Base-by-base conservation (phyloP, 92 coral and sea anemone species). In the Palythoa heliodiscus region DNA sequence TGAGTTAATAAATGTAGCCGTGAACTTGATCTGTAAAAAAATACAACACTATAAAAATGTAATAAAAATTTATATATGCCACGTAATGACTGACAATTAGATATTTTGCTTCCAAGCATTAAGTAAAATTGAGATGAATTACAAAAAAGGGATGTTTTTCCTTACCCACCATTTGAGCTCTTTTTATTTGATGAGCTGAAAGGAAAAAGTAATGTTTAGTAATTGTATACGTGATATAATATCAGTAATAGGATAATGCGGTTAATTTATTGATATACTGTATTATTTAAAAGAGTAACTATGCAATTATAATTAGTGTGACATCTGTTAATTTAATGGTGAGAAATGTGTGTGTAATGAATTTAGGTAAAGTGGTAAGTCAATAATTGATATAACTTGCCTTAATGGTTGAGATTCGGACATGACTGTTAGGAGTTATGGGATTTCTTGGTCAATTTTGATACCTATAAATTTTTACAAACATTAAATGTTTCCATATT, bases 81-180 rank as follows among this genome's bases (percentile, higher is more conserved):
- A 37, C 52, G 76, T 35, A 71, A 71, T 71, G 76, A 71, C 76
- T 71, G 76, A 71, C 76, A 71, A 71, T 71, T 71, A 71, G 11
- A 71, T 71, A 71, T 71, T 71, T 71, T 71, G 76, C 76, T 71
- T 71, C 76, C 76, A 71, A 71, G 76, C 76, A 71, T 71, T 71
- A 71, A 71, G 52, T 71, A 71, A 71, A 35, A 71, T 71, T 71
- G 76, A 71, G 76, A 71, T 71, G 76, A 71, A 71, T 71, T 71
- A 71, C 76, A 71, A 71, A 71, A 71, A 39, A 71, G 76, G 76
- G 76, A 71, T 71, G 76, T 71, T 23, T 71, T 71, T 71, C 76
- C 76, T 71, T 37, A 71, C 76, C 55, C 38, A n/a, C 38, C 53
- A 71, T 71, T 71, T 67, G 38, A 67, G 71, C 71, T 25, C 71